Evolutionary conservation across 1,140 invertebrate genomes (phyloP).

Genomic region (Trichoplusia ni): DNA sequence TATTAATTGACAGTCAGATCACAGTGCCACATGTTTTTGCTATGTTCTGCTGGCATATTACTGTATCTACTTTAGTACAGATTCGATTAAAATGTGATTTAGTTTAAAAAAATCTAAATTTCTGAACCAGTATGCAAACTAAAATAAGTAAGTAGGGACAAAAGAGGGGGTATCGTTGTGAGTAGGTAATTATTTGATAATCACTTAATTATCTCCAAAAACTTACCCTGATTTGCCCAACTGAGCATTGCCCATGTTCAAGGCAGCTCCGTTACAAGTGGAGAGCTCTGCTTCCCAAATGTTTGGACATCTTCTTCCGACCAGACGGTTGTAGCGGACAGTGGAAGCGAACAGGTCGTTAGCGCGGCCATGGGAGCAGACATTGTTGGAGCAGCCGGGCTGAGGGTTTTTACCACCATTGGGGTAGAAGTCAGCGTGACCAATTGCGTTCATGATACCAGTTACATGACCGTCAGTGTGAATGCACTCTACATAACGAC

Average conservation of each 20-base stretch:
- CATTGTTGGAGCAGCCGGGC: constrained; percentile 83
- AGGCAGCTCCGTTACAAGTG: constrained; percentile 48
- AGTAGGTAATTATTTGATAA: too few species aligned
- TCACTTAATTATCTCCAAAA: too few species aligned
- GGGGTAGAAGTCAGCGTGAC: constrained; percentile 82
- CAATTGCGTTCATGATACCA: constrained; percentile 67
- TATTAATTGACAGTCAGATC: too few species aligned
- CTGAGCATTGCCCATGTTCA: constrained; percentile 62
- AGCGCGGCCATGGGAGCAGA: constrained; percentile 80
- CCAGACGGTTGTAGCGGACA: constrained; percentile 73
- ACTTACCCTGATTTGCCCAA: constrained; percentile 55
- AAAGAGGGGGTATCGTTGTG: too few species aligned
- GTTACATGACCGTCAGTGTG: constrained; percentile 82
- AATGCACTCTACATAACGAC: constrained; percentile 82
- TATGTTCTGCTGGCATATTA: too few species aligned
- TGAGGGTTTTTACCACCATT: constrained; percentile 84
- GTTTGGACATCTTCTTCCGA: constrained; percentile 64
- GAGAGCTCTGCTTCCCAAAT: constrained; percentile 44
- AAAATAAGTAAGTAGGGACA: too few species aligned
- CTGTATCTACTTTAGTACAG: too few species aligned
- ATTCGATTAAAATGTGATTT: too few species aligned
- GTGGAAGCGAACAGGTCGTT: constrained; percentile 81
- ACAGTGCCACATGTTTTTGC: too few species aligned
- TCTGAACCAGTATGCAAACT: too few species aligned
- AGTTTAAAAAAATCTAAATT: too few species aligned